phyloP scores from a whole-genome alignment of 2,888 invertebrate genomes.

The Argynnis bischoffii region DNA sequence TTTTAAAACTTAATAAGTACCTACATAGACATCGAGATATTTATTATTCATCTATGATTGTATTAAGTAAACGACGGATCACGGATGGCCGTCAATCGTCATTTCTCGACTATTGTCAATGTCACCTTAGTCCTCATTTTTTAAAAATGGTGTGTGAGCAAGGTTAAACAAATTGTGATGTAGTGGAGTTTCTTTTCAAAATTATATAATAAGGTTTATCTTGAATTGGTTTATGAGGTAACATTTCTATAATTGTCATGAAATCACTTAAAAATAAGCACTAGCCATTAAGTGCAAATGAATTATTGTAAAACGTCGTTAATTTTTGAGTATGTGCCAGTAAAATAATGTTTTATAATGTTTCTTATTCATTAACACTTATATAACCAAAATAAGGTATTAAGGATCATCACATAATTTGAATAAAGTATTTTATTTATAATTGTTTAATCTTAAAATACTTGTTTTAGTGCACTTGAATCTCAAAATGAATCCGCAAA shows the following conservation, averaged over 20 bases:
- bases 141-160: conserved; percentile 24
- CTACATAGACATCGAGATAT: too few relatives aligned
- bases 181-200: conserved; percentile 55
- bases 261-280: background rate
- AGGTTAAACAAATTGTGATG: conserved; percentile 52
- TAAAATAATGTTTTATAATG: conserved; percentile 13
- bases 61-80: too few relatives aligned
- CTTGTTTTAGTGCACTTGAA: conserved; percentile 23
- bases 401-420: background rate
- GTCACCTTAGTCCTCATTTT: conserved; percentile 9
- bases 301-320: background rate
- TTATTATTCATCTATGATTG: too few relatives aligned
- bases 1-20: too few relatives aligned
- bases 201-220: conserved; percentile 55
- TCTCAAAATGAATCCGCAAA: conserved; percentile 60
- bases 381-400: conserved; percentile 13
- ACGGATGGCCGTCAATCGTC: too few relatives aligned
- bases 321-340: conserved; percentile 25
- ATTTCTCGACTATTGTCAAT: conserved; percentile 1
- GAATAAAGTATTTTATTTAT: background rate
- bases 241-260: background rate
- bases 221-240: conserved; percentile 27
- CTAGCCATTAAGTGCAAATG: background rate
- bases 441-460: background rate
- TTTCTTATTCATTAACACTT: conserved; percentile 16